phyloP scores from a whole-genome alignment of 2,888 invertebrate species.

The Melinaea menophilus region DNA sequence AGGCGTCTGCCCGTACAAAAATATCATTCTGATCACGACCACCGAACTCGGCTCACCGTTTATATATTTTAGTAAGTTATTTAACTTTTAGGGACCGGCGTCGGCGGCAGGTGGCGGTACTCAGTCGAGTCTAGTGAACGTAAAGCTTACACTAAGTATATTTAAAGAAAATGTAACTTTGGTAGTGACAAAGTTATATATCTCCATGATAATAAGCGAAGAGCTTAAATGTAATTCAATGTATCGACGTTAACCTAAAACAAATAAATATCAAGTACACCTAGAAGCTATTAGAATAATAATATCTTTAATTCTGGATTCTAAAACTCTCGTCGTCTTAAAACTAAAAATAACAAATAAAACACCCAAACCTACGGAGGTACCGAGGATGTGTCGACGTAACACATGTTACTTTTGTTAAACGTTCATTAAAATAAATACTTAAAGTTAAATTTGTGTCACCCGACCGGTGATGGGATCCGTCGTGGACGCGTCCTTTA shows the following conservation, averaged over 20 bases:
- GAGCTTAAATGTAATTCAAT: slow-evolving; percentile 25
- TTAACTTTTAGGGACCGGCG: slow-evolving; percentile 20
- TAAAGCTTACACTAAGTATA: slow-evolving; percentile 23
- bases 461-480: no score
- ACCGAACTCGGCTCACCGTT: slow-evolving; percentile 63
- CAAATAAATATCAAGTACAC: slow-evolving; percentile 60
- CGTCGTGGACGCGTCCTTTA: no score
- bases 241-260: slow-evolving; percentile 36
- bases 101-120: slow-evolving; percentile 18
- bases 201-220: slow-evolving; percentile 32
- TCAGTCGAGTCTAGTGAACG: slow-evolving; percentile 23
- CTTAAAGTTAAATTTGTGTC: not conserved
- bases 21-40: slow-evolving; percentile 67
- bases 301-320: slow-evolving; percentile 73
- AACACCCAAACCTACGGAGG: slow-evolving; percentile 51
- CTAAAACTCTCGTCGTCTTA: slow-evolving; percentile 65
- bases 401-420: slow-evolving; percentile 18
- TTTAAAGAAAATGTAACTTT: slow-evolving; percentile 43
- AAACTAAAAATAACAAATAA: slow-evolving; percentile 67
- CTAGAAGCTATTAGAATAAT: slow-evolving; percentile 59
- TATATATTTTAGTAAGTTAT: slow-evolving; percentile 23
- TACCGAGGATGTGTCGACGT: slow-evolving; percentile 39
- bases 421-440: not conserved
- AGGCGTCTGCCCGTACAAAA: slow-evolving; percentile 62
- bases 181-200: slow-evolving; percentile 37